Base-by-base conservation (phyloP, 2,113 vertebrate genomes). In the Balaeniceps rex region DNA sequence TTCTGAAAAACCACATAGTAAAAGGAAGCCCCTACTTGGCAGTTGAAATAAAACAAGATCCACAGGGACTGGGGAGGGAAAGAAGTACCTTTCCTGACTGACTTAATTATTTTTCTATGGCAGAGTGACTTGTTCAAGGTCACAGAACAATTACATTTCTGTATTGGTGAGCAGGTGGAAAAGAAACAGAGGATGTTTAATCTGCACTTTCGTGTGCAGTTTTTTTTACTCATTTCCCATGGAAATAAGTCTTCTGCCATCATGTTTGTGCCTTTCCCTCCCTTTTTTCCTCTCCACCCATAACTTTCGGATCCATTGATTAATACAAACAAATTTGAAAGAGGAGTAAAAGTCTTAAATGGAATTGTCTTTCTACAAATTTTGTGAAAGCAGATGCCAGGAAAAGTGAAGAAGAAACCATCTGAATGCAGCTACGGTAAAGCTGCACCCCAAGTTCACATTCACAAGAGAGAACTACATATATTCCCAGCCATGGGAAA, bases 21-120 rank as follows among this genome's bases (percentile, higher is more conserved):
- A 78, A 86, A 88, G 44, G 44, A 88, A 95, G 40, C 8, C 60
- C 63, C 38, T 91, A 25, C 52, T 71, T 68, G 33, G 61, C 80
- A 87, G 52, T 17, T 64, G 64, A 92, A 93, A 92, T 86, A 25
- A 94, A 95, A 83, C 54, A 90, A 94, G 26, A 61, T 84, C 83
- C 61, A 92, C n/a, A 57, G 58, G 77, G 80, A 87, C 8, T 10
- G 14, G 15, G 18, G 22, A 88, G 36, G 40, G 47, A 87, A 90
- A 95, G 52, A 83, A 87, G 36, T 65, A 85, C 66, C 34, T 49
- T 90, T 96, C 70, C 70, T 93, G 61, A 69, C 47, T 72, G 70
- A 85, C 52, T 91, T 42, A 84, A 87, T 87, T 93, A 88, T 88
- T 93, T 95, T 88, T 87, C 69, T 75, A 47, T 36, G 19, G 61